phyloP scores from a whole-genome alignment of 2,888 invertebrate species.

The Agrochola circellaris region DNA sequence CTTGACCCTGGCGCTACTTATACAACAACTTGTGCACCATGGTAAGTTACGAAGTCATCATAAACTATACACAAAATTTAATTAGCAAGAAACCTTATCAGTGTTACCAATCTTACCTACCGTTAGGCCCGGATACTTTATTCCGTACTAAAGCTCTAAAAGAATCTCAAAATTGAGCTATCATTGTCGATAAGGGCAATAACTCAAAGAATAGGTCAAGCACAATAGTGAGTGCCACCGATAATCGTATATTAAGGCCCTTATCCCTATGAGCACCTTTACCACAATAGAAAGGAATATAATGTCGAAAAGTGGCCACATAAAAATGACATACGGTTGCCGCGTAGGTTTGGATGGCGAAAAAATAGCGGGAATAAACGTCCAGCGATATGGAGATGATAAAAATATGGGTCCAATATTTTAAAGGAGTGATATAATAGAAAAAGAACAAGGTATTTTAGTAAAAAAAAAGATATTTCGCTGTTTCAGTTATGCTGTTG shows the following conservation, averaged over 20 bases:
- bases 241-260: constrained; percentile 91
- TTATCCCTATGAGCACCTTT: constrained; percentile 89
- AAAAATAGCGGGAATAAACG: constrained; percentile 74
- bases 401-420: constrained; percentile 64
- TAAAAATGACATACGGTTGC: constrained; percentile 90
- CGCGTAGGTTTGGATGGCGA: constrained; percentile 75
- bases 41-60: constrained; percentile 11
- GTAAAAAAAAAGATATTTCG: constrained; percentile 6
- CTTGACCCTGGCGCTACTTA: constrained; percentile 48
- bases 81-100: constrained; percentile 23
- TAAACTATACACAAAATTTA: constrained; percentile 9
- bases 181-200: constrained; percentile 85
- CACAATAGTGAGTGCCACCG: constrained; percentile 90
- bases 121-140: constrained; percentile 47
- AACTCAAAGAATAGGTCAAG: constrained; percentile 89
- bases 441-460: constrained; percentile 17
- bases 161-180: constrained; percentile 82
- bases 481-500: background rate
- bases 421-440: constrained; percentile 45
- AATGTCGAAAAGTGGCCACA: constrained; percentile 90
- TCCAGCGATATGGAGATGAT: constrained; percentile 62
- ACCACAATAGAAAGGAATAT: constrained; percentile 90
- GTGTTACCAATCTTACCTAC: constrained; percentile 36
- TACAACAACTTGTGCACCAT: constrained; percentile 29
- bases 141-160: constrained; percentile 66